Percentiles rank a stretch among this genome's conserved stretches.
phyloP scores from a whole-genome alignment of 2,888 invertebrate genomes.

The Aphodius granarius region DNA sequence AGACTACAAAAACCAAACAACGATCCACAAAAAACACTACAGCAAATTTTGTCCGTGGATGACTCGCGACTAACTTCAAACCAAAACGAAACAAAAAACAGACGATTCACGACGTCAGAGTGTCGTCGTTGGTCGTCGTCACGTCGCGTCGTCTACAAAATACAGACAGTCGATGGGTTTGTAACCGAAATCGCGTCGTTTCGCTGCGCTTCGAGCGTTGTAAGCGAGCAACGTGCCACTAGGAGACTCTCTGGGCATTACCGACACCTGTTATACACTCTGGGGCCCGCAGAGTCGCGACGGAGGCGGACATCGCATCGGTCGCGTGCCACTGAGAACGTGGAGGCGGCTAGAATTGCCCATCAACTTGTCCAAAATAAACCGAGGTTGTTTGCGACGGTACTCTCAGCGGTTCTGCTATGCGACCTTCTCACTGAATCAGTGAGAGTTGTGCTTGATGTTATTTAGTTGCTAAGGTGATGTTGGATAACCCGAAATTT shows the following conservation, averaged over 20 bases:
- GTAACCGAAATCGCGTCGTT: neutral
- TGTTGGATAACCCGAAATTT: too few relatives aligned
- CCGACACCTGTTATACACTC: constrained; percentile 39
- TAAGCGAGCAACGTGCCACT: constrained; percentile 21
- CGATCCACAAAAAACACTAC: neutral
- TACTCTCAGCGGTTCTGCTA: neutral
- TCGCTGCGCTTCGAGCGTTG: neutral
- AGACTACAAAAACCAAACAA: neutral
- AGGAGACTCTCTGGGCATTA: constrained; percentile 20
- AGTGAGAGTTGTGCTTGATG: too few relatives aligned
- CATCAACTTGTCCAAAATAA: neutral
- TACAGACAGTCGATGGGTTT: neutral
- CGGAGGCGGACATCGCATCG: constrained; percentile 50
- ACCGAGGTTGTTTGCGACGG: neutral
- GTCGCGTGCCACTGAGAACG: constrained; percentile 47
- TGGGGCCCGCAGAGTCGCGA: constrained; percentile 34
- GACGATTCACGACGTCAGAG: neutral
- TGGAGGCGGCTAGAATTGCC: neutral
- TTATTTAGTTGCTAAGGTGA: too few relatives aligned
- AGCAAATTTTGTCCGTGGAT: neutral
- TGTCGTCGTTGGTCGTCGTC: neutral
- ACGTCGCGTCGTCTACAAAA: neutral
- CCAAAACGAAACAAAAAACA: neutral
- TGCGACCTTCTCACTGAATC: neutral
- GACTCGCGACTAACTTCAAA: neutral